A percentile compares a stretch with the other conserved stretches of the same genome.
phyloP scores from a whole-genome alignment of 2,797 vertebrate species.

The Gambelia wislizenii region DNA sequence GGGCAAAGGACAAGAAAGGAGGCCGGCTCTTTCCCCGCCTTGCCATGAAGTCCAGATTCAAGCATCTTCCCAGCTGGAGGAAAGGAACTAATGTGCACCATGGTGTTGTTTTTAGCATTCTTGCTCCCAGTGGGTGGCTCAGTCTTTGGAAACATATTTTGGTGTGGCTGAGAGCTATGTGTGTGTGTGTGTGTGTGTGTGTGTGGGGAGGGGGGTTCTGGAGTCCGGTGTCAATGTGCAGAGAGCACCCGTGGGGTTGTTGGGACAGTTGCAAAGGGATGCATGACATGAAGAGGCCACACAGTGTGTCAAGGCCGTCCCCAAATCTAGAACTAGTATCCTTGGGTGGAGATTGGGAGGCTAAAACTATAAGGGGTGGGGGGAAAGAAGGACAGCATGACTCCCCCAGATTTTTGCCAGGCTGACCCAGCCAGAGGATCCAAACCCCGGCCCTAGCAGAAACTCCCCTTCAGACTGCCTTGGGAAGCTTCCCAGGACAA shows the following conservation, averaged over 20 bases:
- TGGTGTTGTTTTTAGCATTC: conserved; percentile 41
- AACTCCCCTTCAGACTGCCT: no score
- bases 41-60: conserved; percentile 58
- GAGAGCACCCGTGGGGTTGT: no score
- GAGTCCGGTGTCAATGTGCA: neutral
- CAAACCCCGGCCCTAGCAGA: no score
- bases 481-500: no score
- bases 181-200: conserved; percentile 31
- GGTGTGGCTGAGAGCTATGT: conserved; percentile 47
- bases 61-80: conserved; percentile 58
- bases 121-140: conserved; percentile 26
- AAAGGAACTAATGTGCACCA: conserved; percentile 42
- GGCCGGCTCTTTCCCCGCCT: conserved; percentile 62
- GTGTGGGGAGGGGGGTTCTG: neutral
- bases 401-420: neutral
- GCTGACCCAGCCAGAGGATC: neutral
- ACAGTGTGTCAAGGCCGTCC: no score
- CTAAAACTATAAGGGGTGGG: no score
- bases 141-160: conserved; percentile 51
- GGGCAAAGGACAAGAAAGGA: conserved; percentile 66
- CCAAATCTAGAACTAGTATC: no score
- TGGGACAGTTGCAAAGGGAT: no score
- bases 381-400: no score
- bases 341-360: no score
- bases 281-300: no score